A percentile compares a stretch with the other conserved stretches of the same genome.
These are phyloP conservation scores for Phocoena sinus DNA, from an alignment of 2,113 vertebrate species.

Conservation along the genomic window DNA sequence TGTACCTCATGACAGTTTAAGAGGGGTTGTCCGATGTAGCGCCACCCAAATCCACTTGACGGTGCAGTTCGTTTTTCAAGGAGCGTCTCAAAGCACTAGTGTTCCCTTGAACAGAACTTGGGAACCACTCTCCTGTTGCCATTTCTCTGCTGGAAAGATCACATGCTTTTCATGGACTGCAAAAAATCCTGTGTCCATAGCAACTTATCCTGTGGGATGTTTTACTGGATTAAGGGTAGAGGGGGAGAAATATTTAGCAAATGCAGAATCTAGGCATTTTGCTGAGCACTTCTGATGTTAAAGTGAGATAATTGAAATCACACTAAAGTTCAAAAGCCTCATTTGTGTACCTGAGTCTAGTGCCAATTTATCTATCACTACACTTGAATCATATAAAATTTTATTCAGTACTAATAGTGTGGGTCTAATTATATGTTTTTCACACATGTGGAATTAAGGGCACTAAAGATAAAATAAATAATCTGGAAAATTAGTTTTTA, in stretches of 20 bases:
- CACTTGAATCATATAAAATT: slow-evolving; percentile 68
- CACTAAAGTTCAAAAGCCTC: slow-evolving; percentile 63
- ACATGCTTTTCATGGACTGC: fast-evolving
- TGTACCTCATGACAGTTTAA: fast-evolving
- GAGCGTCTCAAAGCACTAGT: fast-evolving
- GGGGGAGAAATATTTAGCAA: neutral
- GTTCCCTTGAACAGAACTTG: neutral
- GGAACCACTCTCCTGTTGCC: fast-evolving
- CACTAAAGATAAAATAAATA: slow-evolving; percentile 74
- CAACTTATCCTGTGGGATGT: fast-evolving
- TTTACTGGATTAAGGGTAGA: neutral
- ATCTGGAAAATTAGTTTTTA: slow-evolving; percentile 71
- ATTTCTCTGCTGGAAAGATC: fast-evolving
- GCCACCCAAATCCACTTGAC: fast-evolving
- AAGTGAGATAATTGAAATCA: slow-evolving; percentile 48
- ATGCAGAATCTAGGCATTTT: neutral
- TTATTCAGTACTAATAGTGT: slow-evolving; percentile 69
- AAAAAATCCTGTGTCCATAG: fast-evolving
- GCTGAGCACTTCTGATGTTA: slow-evolving; percentile 31
- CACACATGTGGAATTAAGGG: slow-evolving; percentile 74
- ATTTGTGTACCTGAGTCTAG: slow-evolving; percentile 62
- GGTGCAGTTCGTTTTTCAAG: fast-evolving
- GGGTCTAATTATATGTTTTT: slow-evolving; percentile 73
- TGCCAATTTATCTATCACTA: slow-evolving; percentile 65
- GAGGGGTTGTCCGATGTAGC: fast-evolving